phyloP scores from a whole-genome alignment of 2,113 vertebrate genomes.

The Campylorhamphus procurvoides region DNA sequence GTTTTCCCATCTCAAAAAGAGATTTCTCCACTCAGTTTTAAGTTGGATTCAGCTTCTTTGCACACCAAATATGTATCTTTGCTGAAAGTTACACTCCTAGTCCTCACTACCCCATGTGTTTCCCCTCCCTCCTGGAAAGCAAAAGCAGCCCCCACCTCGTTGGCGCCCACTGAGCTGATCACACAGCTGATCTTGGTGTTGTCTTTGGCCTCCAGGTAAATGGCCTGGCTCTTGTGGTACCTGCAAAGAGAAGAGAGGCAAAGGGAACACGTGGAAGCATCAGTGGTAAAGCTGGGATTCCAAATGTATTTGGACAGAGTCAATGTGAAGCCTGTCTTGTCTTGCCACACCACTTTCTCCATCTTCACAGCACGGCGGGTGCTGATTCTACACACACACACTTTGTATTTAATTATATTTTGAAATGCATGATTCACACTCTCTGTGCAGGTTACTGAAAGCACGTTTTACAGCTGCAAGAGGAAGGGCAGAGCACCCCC shows the following conservation, averaged over 20 bases:
- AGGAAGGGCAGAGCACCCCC: background rate
- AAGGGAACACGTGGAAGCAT: background rate
- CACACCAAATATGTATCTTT: background rate
- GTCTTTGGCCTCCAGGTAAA: conserved; percentile 98
- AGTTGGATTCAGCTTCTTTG: background rate
- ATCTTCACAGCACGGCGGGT: rapidly evolving
- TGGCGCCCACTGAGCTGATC: conserved; percentile 96
- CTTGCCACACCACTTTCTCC: background rate
- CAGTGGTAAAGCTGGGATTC: background rate
- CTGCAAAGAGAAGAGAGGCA: conserved; percentile 60
- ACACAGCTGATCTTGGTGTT: conserved; percentile 99
- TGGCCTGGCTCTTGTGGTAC: conserved; percentile 99
- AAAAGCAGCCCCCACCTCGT: conserved; percentile 82
- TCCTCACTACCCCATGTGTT: background rate
- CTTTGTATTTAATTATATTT: background rate
- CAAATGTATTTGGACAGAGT: background rate
- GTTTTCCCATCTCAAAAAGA: background rate
- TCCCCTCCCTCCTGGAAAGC: background rate
- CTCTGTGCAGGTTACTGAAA: background rate
- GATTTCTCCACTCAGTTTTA: background rate
- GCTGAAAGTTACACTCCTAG: background rate
- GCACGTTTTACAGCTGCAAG: background rate
- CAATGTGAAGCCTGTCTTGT: background rate
- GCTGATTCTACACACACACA: background rate
- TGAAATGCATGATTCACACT: background rate